Base-by-base conservation (phyloP, 2,113 vertebrate genomes). In the Lethenteron reissneri region DNA sequence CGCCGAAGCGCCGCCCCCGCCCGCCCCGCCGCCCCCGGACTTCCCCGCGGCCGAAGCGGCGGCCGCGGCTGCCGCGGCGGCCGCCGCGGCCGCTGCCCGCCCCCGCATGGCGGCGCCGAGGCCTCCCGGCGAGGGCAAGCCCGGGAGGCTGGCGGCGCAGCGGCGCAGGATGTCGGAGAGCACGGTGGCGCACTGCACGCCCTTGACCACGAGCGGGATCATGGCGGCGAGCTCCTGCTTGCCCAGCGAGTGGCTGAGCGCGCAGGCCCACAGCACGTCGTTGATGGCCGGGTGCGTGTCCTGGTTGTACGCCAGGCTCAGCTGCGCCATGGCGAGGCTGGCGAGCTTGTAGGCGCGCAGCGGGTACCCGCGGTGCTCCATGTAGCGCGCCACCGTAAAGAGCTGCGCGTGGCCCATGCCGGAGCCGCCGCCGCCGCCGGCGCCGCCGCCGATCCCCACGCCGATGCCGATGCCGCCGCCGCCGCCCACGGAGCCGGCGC, bases 191-290 rank as follows among this genome's bases (percentile, higher is more conserved):
- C 81, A 82, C 76, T 81, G 81, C 58, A 83, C 74, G 17, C 81
- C 80, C 70, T 81, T 80, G 73, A 83, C 81, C 70, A 83, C 78
- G 6, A 83, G 76, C 0, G 81, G 81, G 3, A 83, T 80, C 1
- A 83, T 77, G 76, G 79, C 80, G 0, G 80, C 81, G 56, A 82
- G 74, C 73, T 83, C 81, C 0, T 76, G 78, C 64, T 81, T 80
- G 19, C 81, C 81, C 74, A 83, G 75, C 0, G 81, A 81, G 73
- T 81, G 81, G 75, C 81, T 82, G 70, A 83, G 79, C 0, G 80
- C 81, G 73, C 81, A 83, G 70, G 81, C 78, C 81, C 81, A 83
- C 59, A 82, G 81, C 68, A 83, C 81, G 0, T 82, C 80, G 0
- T 79, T 82, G 74, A 82, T 79, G 0, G 81, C 81, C 0, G 81